These are phyloP conservation scores for Heterohyrax brucei DNA, from an alignment of 2,797 vertebrate species.

Conservation along the genomic window DNA sequence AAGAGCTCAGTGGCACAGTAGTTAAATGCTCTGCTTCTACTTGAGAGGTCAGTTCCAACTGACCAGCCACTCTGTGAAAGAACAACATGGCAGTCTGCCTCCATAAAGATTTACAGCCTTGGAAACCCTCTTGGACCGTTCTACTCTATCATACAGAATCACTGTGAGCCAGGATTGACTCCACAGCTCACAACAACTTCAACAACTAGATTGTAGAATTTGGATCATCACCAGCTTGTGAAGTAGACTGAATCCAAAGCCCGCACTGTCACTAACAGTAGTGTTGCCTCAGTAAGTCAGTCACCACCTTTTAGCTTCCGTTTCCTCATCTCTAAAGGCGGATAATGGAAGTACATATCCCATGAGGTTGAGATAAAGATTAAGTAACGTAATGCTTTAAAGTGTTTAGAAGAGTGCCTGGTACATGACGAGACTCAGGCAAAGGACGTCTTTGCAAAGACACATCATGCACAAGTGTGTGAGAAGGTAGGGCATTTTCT, in stretches of 20 bases:
- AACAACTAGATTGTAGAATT: neutral
- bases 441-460: slow-evolving; percentile 32
- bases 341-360: neutral
- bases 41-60: neutral
- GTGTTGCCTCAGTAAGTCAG: slow-evolving; percentile 5
- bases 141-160: neutral
- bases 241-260: neutral
- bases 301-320: neutral
- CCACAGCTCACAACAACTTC: neutral
- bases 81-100: too few species aligned
- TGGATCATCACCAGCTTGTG: neutral
- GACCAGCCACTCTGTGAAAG: too few species aligned
- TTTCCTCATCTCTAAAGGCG: neutral
- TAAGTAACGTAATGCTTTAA: slow-evolving; percentile 21
- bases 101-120: too few species aligned
- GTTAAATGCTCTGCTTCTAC: neutral
- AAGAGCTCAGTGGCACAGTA: neutral
- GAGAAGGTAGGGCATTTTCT: neutral
- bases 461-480: neutral
- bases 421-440: neutral
- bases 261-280: too few species aligned
- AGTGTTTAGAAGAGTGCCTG: neutral
- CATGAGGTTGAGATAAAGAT: neutral
- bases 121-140: neutral
- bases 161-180: neutral